These are phyloP conservation scores for Drosophila nigrodunni DNA, from an alignment of 1,140 invertebrate species.

Conservation along the genomic window DNA sequence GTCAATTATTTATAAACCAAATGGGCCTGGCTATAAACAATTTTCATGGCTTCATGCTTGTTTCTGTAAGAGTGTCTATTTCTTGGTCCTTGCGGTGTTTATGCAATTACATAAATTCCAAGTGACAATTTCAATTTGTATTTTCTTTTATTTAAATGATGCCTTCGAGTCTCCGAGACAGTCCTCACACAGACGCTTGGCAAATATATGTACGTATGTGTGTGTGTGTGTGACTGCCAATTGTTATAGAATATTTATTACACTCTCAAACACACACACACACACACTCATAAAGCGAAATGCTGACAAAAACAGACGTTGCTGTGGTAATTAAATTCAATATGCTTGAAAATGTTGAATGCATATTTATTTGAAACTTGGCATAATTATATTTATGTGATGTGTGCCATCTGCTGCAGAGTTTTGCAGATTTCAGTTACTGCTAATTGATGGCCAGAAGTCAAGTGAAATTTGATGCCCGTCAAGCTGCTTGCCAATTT, in stretches of 20 bases:
- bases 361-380: constrained; percentile 47
- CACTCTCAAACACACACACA: constrained; percentile 38
- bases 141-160: constrained; percentile 79
- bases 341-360: constrained; percentile 58
- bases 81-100: constrained; percentile 63
- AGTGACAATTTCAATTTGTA: constrained; percentile 79
- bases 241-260: constrained; percentile 73
- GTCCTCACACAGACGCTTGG: neutral
- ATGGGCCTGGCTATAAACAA: constrained; percentile 40
- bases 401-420: constrained; percentile 43
- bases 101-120: constrained; percentile 78
- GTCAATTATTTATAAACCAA: constrained; percentile 70
- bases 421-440: constrained; percentile 48
- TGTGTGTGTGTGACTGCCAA: constrained; percentile 22
- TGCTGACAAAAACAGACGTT: constrained; percentile 65
- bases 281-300: constrained; percentile 7
- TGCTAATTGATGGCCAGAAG: constrained; percentile 62
- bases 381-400: constrained; percentile 76
- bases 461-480: constrained; percentile 39
- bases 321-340: constrained; percentile 79
- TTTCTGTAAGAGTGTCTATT: neutral
- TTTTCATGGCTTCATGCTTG: constrained; percentile 13
- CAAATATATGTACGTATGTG: neutral
- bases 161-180: constrained; percentile 58
- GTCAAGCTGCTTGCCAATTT: constrained; percentile 13